phyloP scores from a whole-genome alignment of 2,888 invertebrate genomes.

The Agrochola lota region DNA sequence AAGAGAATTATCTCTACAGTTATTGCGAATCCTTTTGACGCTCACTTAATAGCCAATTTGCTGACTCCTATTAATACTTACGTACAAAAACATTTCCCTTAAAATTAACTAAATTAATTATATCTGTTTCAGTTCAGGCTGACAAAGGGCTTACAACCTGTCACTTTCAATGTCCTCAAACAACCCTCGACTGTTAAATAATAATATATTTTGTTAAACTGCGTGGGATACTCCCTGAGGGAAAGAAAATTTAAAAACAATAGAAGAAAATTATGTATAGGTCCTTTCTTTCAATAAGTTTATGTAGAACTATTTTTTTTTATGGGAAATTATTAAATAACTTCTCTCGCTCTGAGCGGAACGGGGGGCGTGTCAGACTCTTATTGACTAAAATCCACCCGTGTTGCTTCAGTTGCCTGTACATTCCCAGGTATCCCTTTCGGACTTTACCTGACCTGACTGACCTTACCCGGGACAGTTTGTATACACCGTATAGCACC shows the following conservation, averaged over 20 bases:
- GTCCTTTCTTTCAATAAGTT: background rate
- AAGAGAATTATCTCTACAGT: constrained; percentile 3
- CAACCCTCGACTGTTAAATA: constrained; percentile 40
- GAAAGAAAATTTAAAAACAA: background rate
- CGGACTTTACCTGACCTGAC: too few relatives aligned
- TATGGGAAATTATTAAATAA: too few relatives aligned
- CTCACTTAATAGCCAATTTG: constrained; percentile 23
- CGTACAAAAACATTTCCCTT: constrained; percentile 22
- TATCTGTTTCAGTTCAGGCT: constrained; percentile 33
- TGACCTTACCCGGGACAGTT: too few relatives aligned
- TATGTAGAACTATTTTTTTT: too few relatives aligned
- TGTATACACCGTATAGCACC: too few relatives aligned
- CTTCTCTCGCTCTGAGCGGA: too few relatives aligned
- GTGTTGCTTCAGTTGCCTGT: too few relatives aligned
- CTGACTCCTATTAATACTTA: constrained; percentile 18
- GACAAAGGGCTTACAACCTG: constrained; percentile 46
- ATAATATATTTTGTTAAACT: constrained; percentile 26
- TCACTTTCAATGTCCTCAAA: constrained; percentile 44
- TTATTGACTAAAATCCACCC: too few relatives aligned
- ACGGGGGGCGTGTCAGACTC: too few relatives aligned
- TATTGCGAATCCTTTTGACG: constrained; percentile 8
- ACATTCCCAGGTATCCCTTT: too few relatives aligned
- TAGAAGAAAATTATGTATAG: constrained; percentile 1
- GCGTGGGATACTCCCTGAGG: background rate
- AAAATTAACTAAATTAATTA: constrained; percentile 50